Evolutionary conservation across 2,888 invertebrate species (phyloP).

Genomic region (Euzetes globulus): DNA sequence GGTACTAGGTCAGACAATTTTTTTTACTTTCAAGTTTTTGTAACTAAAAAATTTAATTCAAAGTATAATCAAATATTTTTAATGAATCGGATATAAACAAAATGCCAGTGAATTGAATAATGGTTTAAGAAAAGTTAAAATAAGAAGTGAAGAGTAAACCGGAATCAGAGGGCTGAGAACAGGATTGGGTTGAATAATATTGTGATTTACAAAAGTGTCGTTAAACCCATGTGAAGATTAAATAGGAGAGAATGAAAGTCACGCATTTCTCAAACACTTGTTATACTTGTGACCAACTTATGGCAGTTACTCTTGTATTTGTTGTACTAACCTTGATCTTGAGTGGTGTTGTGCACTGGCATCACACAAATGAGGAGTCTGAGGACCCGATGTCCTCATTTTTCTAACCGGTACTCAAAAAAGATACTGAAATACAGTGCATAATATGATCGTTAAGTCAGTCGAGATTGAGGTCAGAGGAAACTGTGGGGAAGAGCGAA

Average conservation of each 20-base stretch:
- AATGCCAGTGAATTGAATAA: too few species aligned
- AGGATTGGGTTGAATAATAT: conserved; percentile 15
- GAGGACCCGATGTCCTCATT: conserved; percentile 11
- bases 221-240: conserved; percentile 14
- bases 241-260: conserved; percentile 12
- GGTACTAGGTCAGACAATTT: too few species aligned
- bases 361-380: background rate
- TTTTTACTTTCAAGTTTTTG: too few species aligned
- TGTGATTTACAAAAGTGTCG: conserved; percentile 13
- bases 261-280: conserved; percentile 5
- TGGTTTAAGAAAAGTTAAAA: background rate
- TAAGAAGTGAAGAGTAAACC: background rate
- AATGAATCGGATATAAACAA: too few species aligned
- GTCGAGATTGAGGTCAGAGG: background rate
- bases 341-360: background rate
- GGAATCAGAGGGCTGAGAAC: background rate
- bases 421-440: background rate
- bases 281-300: background rate
- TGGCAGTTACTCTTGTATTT: background rate
- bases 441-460: background rate
- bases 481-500: conserved; percentile 17
- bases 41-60: too few species aligned
- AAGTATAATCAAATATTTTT: too few species aligned
- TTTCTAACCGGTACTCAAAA: background rate
- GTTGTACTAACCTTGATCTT: conserved; percentile 6